Conservation (phyloP, 2,113 vertebrate genomes). For the Oreocharis arfaki region DNA sequence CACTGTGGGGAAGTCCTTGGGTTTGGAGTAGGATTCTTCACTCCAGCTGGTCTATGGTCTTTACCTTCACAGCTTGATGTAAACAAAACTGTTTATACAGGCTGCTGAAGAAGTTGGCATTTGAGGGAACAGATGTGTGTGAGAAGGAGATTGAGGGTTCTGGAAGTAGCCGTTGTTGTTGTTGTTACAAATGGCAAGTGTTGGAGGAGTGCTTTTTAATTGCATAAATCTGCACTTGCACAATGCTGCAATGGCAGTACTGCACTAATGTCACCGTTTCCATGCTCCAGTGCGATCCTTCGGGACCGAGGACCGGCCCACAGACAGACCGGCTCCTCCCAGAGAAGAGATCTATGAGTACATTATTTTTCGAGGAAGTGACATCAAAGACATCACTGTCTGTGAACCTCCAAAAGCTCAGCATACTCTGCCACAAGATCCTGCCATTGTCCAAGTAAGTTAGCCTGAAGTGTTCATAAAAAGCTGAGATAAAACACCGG, state of each 20-base stretch:
- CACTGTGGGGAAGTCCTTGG: background rate
- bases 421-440: slow-evolving; percentile 87
- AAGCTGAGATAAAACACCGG: background rate
- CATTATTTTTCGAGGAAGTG: slow-evolving; percentile 95
- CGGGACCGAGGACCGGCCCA: slow-evolving; percentile 92
- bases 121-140: slow-evolving; percentile 3
- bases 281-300: slow-evolving; percentile 84
- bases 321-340: slow-evolving; percentile 87
- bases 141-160: background rate
- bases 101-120: background rate
- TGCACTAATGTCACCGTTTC: background rate
- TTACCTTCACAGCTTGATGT: slow-evolving; percentile 37
- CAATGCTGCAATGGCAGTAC: background rate
- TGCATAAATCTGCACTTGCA: background rate
- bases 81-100: slow-evolving; percentile 34
- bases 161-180: background rate
- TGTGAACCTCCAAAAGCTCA: slow-evolving; percentile 90
- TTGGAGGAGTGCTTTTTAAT: background rate
- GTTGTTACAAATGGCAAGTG: background rate
- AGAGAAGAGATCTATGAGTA: slow-evolving; percentile 96
- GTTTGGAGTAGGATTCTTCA: background rate
- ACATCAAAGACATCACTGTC: slow-evolving; percentile 93
- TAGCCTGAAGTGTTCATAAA: background rate
- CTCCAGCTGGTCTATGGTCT: background rate
- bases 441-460: slow-evolving; percentile 92